Evolutionary conservation across 2,888 invertebrate species (phyloP), one percentile per base, ranked within the genome.

Genomic region (Gasteruption jaculator): DNA sequence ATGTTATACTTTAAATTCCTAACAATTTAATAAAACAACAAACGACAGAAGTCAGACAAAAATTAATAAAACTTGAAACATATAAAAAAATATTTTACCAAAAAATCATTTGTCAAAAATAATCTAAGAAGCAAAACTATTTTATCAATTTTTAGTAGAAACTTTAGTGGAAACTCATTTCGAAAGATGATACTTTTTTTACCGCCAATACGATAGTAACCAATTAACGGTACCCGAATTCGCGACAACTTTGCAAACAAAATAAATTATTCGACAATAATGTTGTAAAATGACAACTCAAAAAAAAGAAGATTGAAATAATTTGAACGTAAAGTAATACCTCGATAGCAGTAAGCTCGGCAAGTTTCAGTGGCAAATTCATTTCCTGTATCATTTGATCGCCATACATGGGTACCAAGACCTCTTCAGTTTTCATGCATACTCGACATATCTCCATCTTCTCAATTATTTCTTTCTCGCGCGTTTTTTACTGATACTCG

Each of bases 351-450:
- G 69, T 53, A 7, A 70, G 43, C 45, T 68, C 63, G 1, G 63
- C 50, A 8, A 71, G 60, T 52, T 69, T 71, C 20, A 52, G 50
- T 0, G 64, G 52, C 10, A 70, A 50, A 49, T 62, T 61, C 37
- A 63, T 61, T 11, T 46, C 50, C 19, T 53, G 54, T 19, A 61
- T 56, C 11, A 46, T 48, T 12, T 57, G 55, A 30, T 65, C 63
- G 16, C 60, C 62, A 34, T 61, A 69, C 61, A 71, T 63, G 4
- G 66, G 56, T 22, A 68, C 38, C 38, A 70, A 55, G 14, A 53
- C 52, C 21, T 65, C 61, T 26, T 63, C 65, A 7, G 57, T 57
- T 52, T 60, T 61, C 71, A 70, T 71, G 36, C 70, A 71, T 2
- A 61, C 66, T 5, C 70, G 68, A 45, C 70, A 71, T 57, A 66